phyloP scores from a whole-genome alignment of 1,140 invertebrate genomes.

The Sweltsa coloradensis region DNA sequence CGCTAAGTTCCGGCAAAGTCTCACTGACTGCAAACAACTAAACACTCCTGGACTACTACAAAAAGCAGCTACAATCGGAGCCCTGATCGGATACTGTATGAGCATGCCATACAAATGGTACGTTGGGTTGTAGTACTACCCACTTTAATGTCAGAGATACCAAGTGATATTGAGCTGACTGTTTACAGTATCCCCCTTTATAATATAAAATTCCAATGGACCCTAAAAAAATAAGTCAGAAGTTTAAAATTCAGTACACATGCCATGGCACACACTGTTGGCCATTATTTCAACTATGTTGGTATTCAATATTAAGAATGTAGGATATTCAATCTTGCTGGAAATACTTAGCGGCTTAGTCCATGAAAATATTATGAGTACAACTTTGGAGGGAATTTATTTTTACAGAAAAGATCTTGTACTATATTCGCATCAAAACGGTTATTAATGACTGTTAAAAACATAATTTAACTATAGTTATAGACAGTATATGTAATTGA shows the following conservation, averaged over 20 bases:
- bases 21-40: slow-evolving; percentile 77
- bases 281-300: neutral
- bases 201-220: neutral
- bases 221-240: neutral
- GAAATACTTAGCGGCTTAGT: no score
- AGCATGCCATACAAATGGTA: slow-evolving; percentile 93
- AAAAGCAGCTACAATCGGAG: slow-evolving; percentile 56
- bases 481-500: no score
- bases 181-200: neutral
- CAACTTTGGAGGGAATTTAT: no score
- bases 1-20: slow-evolving; percentile 73
- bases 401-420: no score
- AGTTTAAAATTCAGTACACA: neutral
- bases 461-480: no score
- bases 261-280: neutral
- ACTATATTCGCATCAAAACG: neutral
- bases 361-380: no score
- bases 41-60: slow-evolving; percentile 64
- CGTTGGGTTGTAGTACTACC: slow-evolving; percentile 21
- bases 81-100: slow-evolving; percentile 92
- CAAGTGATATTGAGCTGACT: no score
- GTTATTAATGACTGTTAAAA: neutral
- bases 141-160: no score
- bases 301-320: no score
- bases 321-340: no score